Conservation (phyloP, 2,888 invertebrate species). For the Orchesella flavescens region DNA sequence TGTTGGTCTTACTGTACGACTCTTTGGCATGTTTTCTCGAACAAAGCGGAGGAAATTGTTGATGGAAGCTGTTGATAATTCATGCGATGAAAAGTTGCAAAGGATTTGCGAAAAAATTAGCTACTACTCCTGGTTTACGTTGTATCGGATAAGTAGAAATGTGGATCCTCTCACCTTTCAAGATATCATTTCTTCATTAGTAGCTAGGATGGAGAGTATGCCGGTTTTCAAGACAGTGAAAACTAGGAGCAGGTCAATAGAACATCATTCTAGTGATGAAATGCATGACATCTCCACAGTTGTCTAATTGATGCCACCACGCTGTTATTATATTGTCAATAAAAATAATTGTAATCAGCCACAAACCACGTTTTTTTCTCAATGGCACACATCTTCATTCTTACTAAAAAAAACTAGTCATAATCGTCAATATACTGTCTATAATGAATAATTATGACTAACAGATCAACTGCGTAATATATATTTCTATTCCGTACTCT, state of each 20-base stretch:
- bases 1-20: slow-evolving; percentile 30
- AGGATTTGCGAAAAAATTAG: slow-evolving; percentile 56
- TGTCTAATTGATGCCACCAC: not conserved
- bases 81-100: slow-evolving; percentile 34
- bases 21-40: slow-evolving; percentile 20
- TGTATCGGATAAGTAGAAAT: slow-evolving; percentile 54
- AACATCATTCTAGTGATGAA: slow-evolving; percentile 17
- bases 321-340: not conserved
- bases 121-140: slow-evolving; percentile 51
- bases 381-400: no score
- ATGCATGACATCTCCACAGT: slow-evolving; percentile 8
- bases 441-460: no score
- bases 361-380: no score
- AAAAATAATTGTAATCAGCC: not conserved
- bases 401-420: no score
- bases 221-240: slow-evolving; percentile 16
- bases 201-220: slow-evolving; percentile 38
- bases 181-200: slow-evolving; percentile 52
- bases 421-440: no score
- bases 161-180: slow-evolving; percentile 56
- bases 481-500: no score
- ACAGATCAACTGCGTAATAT: no score
- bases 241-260: not conserved
- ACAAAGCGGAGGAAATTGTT: slow-evolving; percentile 49
- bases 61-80: slow-evolving; percentile 51